These are phyloP conservation scores for Quiscalus mexicanus DNA, from an alignment of 2,113 vertebrate species.

Conservation along the genomic window DNA sequence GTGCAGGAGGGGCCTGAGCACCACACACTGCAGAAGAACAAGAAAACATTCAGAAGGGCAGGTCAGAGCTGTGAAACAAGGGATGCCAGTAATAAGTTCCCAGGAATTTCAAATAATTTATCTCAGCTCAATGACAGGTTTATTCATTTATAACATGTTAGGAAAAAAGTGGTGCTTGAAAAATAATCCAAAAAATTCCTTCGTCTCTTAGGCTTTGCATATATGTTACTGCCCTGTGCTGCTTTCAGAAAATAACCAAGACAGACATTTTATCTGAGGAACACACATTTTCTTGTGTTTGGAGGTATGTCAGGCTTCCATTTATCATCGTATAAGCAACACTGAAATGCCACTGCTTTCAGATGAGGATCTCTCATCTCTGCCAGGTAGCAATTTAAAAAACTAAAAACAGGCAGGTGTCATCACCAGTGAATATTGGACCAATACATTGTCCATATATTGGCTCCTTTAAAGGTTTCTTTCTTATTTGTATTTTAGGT, in stretches of 20 bases:
- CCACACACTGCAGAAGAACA: rapidly evolving
- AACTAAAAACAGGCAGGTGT: background rate
- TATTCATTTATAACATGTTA: constrained; percentile 11
- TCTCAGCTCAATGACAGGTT: constrained; percentile 11
- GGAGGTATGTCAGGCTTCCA: constrained; percentile 9
- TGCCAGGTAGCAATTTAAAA: background rate
- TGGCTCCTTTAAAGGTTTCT: background rate
- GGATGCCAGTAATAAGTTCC: background rate
- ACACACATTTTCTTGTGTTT: background rate
- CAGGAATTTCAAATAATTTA: constrained; percentile 32
- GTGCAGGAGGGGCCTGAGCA: background rate
- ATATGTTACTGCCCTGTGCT: background rate
- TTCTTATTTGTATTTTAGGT: background rate
- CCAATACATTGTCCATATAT: background rate
- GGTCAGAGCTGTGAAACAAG: background rate
- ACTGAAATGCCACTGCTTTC: constrained; percentile 1
- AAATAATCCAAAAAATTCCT: background rate
- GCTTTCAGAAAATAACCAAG: constrained; percentile 20
- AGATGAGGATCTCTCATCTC: background rate
- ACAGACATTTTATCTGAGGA: background rate
- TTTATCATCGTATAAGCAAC: background rate
- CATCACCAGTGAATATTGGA: background rate
- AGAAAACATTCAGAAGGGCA: background rate
- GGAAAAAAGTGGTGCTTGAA: background rate
- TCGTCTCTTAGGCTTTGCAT: background rate